Evolutionary conservation across 2,113 vertebrate genomes (phyloP), one percentile per base, ranked within the genome.

Genomic region (Bubo scandiacus): DNA sequence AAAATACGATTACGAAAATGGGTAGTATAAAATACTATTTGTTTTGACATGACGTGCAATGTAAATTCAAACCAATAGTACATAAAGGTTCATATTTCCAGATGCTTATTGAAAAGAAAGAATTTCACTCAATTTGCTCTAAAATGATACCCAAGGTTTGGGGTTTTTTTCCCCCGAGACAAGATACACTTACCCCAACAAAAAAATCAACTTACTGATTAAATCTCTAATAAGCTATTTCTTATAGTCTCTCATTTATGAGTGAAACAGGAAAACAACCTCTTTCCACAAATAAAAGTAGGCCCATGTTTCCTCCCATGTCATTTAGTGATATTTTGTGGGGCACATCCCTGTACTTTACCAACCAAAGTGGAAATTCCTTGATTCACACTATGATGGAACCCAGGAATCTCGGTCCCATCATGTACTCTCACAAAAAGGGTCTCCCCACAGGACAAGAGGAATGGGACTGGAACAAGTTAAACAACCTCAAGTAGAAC

Each of bases 91-190:
- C 1, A 1, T 30, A 72, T 10, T 90, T 77, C 81, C 62, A 59
- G 47, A 80, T 16, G 18, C 49, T 68, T 51, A 59, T 2, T 49
- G 32, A 72, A 81, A 54, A 86, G 9, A 61, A 81, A 42, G 34
- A 32, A 51, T 58, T 86, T 30, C 23, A 63, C 17, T 80, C 21
- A 7, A 9, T 72, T 66, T 77, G 11, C 10, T 68, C 52, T 45
- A 19, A 86, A 86, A 43, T 0, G 1, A 80, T 40, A 67, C 15
- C 18, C 72, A 45, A 30, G 40, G 21, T 25, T 11, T 68, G 21
- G 2, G 6, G 2, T 4, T 34, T 36, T 30, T 20, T 16, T 0
- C 1, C 12, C 7, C 40, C 10, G 26, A 90, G 54, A 77, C 21
- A 87, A 89, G 90, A 77, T 42, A 67, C 11, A 58, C 13, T 63